These are phyloP conservation scores for Zeuzera pyrina DNA, from an alignment of 2,888 invertebrate genomes.

Conservation along the genomic window DNA sequence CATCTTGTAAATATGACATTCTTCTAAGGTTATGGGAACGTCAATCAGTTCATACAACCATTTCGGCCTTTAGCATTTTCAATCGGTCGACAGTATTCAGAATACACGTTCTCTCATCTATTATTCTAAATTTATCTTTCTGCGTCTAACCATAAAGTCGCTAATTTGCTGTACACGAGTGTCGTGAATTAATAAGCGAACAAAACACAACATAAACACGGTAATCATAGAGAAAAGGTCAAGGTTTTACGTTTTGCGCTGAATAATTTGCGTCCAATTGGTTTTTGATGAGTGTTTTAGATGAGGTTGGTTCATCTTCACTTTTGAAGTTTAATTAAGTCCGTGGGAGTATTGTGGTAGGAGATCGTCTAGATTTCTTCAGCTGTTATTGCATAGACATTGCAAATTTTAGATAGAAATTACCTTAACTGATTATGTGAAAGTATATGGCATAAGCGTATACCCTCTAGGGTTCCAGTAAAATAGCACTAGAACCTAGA, in stretches of 20 bases:
- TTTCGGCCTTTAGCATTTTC: constrained; percentile 47
- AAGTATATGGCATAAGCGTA: too few species aligned
- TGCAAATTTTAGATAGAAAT: too few species aligned
- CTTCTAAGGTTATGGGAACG: constrained; percentile 52
- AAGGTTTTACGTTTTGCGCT: constrained; percentile 52
- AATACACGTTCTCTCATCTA: too few species aligned
- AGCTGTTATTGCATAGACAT: too few species aligned
- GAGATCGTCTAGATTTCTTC: too few species aligned
- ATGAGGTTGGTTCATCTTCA: constrained; percentile 26
- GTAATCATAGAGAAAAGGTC: constrained; percentile 50
- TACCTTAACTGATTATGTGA: too few species aligned
- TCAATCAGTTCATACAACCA: constrained; percentile 37
- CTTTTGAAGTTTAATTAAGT: too few species aligned
- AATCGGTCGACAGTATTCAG: constrained; percentile 33
- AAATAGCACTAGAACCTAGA: too few species aligned
- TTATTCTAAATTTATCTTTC: constrained; percentile 27
- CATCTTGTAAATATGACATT: constrained; percentile 19
- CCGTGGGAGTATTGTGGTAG: too few species aligned
- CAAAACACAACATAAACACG: constrained; percentile 34
- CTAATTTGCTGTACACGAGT: constrained; percentile 18
- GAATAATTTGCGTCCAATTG: constrained; percentile 53
- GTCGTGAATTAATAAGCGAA: constrained; percentile 39
- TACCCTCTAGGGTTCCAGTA: too few species aligned
- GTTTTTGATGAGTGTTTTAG: constrained; percentile 49
- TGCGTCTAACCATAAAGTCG: constrained; percentile 26